phyloP scores from a whole-genome alignment of 2,113 vertebrate species.

The Strix aluco region DNA sequence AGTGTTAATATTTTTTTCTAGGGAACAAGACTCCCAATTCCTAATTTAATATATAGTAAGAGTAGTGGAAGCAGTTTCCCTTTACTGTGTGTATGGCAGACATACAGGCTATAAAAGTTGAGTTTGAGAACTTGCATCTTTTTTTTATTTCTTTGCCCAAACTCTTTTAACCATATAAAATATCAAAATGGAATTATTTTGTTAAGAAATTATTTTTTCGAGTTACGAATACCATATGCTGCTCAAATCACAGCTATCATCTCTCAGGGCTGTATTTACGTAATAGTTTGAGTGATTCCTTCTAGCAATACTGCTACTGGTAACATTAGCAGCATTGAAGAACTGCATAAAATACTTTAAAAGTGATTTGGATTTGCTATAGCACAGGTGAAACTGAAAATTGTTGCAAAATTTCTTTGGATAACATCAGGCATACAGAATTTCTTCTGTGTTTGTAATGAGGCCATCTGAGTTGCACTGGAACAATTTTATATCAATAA shows the following conservation, averaged over 20 bases:
- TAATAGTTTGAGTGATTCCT: background rate
- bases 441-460: background rate
- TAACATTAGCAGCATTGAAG: background rate
- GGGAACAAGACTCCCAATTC: background rate
- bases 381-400: background rate
- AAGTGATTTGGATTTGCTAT: background rate
- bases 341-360: background rate
- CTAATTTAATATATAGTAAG: background rate
- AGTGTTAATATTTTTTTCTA: background rate
- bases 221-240: background rate
- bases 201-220: background rate
- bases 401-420: background rate
- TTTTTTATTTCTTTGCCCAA: background rate
- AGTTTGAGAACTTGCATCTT: background rate
- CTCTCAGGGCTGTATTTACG: background rate
- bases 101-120: background rate
- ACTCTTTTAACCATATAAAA: background rate
- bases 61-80: background rate
- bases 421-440: background rate
- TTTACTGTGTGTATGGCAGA: background rate
- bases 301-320: background rate
- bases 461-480: background rate
- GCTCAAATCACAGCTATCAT: background rate
- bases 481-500: slow-evolving; percentile 12
- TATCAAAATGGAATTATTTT: background rate